phyloP scores from a whole-genome alignment of 2,888 invertebrate species.

The Beris morrisii region DNA sequence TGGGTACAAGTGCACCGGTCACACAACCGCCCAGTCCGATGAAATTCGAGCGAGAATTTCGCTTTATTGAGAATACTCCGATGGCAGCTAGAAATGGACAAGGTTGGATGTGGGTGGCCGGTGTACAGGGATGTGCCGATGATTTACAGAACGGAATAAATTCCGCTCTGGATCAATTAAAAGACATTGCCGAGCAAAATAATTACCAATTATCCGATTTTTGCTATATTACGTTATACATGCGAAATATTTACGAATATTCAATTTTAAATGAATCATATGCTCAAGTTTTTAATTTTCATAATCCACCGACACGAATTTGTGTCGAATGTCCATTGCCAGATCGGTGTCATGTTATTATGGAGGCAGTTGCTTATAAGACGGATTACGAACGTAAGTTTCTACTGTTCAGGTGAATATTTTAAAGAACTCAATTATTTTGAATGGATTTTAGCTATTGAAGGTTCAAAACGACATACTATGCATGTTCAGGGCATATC shows the following conservation, averaged over 20 bases:
- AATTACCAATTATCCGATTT: conserved; percentile 64
- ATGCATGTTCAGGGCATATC: conserved; percentile 96
- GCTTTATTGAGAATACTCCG: conserved; percentile 64
- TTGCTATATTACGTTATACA: conserved; percentile 81
- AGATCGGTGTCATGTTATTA: conserved; percentile 68
- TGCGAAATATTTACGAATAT: conserved; percentile 81
- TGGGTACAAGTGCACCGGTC: conserved; percentile 32
- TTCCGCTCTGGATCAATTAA: conserved; percentile 74
- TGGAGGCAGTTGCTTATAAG: conserved; percentile 72
- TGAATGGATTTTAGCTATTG: conserved; percentile 37
- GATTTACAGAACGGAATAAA: conserved; percentile 67
- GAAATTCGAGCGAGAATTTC: conserved; percentile 62
- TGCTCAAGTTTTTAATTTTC: conserved; percentile 68
- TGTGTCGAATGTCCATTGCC: conserved; percentile 81
- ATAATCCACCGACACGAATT: conserved; percentile 83
- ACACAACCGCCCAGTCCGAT: conserved; percentile 56
- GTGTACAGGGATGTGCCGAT: conserved; percentile 71
- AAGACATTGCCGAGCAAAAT: conserved; percentile 54
- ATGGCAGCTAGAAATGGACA: conserved; percentile 68
- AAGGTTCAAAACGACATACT: conserved; percentile 63
- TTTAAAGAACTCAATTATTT: conserved; percentile 2
- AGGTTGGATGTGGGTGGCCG: conserved; percentile 85
- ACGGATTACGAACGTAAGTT: conserved; percentile 40
- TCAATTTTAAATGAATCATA: conserved; percentile 77
- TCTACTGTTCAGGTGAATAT: conserved; percentile 24